A percentile compares a stretch with the other conserved stretches of the same genome.
phyloP scores from a whole-genome alignment of 2,888 invertebrate species.

The Lasioglossum villosulum region DNA sequence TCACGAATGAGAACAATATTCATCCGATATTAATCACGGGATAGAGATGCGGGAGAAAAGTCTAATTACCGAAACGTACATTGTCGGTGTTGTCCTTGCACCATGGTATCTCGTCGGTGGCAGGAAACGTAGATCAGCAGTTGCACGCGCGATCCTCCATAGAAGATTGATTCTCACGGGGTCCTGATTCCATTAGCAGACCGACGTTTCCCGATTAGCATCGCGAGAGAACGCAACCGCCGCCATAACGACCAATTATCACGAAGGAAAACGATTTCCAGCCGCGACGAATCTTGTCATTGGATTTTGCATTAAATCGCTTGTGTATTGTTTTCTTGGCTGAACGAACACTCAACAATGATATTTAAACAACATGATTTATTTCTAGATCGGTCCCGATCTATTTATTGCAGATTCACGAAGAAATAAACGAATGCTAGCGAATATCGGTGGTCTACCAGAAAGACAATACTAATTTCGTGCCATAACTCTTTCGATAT shows the following conservation, averaged over 20 bases:
- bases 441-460: neutral
- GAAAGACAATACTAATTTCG: neutral
- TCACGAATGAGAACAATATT: too few relatives aligned
- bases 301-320: neutral
- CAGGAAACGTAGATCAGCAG: constrained; percentile 7
- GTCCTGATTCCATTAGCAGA: constrained; percentile 17
- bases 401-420: neutral
- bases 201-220: neutral
- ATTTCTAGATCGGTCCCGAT: neutral
- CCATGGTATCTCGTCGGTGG: neutral
- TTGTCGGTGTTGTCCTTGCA: neutral
- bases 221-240: constrained; percentile 6
- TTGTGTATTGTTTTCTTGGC: neutral
- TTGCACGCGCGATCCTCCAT: constrained; percentile 2
- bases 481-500: neutral
- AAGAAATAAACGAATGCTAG: neutral
- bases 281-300: constrained; percentile 7
- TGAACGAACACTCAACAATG: neutral
- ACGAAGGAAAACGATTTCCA: constrained; percentile 24
- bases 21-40: too few relatives aligned
- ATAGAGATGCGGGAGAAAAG: too few relatives aligned
- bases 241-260: constrained; percentile 47
- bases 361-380: neutral
- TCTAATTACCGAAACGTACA: neutral
- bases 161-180: neutral